phyloP scores from a whole-genome alignment of 2,888 invertebrate genomes.

The Thelaira solivaga region DNA sequence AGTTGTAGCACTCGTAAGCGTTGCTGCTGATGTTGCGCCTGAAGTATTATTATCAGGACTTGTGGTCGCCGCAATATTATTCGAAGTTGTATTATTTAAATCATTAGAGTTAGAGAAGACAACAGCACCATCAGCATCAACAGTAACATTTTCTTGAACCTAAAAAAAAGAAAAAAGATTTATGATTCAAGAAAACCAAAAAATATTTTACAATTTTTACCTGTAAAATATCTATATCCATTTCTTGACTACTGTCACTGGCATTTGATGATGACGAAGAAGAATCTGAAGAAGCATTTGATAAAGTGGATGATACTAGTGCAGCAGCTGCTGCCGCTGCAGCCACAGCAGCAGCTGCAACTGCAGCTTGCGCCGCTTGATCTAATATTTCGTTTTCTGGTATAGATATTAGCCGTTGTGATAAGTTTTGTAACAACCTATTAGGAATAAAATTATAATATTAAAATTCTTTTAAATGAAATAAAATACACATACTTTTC shows the following conservation, averaged over 20 bases:
- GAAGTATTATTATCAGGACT: conserved; percentile 34
- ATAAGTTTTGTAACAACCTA: conserved; percentile 80
- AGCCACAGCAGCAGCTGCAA: conserved; percentile 73
- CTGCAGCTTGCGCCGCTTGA: conserved; percentile 76
- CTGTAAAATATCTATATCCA: conserved; percentile 80
- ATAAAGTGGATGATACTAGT: conserved; percentile 67
- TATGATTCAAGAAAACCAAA: background rate
- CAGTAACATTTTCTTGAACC: conserved; percentile 77
- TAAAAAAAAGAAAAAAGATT: too few species aligned
- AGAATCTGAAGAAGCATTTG: conserved; percentile 66
- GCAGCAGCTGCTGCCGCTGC: conserved; percentile 65
- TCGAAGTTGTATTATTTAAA: conserved; percentile 46
- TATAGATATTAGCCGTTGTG: conserved; percentile 79
- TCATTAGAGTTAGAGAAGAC: conserved; percentile 68
- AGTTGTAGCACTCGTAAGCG: conserved; percentile 4
- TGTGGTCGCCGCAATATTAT: conserved; percentile 11
- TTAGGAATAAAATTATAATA: background rate
- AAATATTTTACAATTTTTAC: conserved; percentile 2
- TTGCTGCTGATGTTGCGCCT: conserved; percentile 51
- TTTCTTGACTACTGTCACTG: conserved; percentile 77
- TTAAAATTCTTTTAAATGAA: background rate
- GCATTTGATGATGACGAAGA: conserved; percentile 68
- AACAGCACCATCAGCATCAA: conserved; percentile 75
- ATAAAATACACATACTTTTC: conserved; percentile 78
- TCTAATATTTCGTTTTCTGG: conserved; percentile 80